Base-by-base conservation (phyloP, 2,113 vertebrate genomes). In the Larimichthys polyactis region DNA sequence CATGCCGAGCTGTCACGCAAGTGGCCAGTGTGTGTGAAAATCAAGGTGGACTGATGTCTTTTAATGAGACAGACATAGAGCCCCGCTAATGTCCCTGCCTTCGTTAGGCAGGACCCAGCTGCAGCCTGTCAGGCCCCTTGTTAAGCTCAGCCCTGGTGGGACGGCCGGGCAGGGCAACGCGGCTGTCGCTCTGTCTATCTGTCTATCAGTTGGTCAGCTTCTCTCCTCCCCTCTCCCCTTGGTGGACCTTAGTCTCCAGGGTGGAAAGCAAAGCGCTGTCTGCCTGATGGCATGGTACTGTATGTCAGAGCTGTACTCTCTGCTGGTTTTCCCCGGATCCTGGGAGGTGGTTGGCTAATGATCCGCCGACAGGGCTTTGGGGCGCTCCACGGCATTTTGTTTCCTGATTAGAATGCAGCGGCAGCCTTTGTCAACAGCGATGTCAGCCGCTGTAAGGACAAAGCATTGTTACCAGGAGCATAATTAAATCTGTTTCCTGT, bases 51-150 rank as follows among this genome's bases (percentile, higher is more conserved):
- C 96, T 97, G 96, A 97, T 96, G 97, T 96, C 97, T 97, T 97
- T 96, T 99, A 99, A 99, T 99, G 98, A 99, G 98, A 97, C 97
- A 96, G 97, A 97, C 96, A 96, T 94, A 97, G 95, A 95, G 96
- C 96, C 95, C 96, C 96, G 97, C 97, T 99, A 99, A 99, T 98
- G 95, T 97, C 95, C 95, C 95, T 90, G 81, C 96, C 96, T 96
- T 96, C 94, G 96, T 97, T 96, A 97, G 95, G 96, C 94, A 95
- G 96, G 95, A 91, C 95, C 96, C 97, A 99, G 97, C 96, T 98
- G 98, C 95, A 93, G 96, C 95, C 96, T 98, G 98, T 98, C 98
- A 99, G 96, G 86, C 94, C 96, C 91, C 96, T 97, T 97, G 97
- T 99, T 98, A 98, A 96, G 96, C 96, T 95, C 77, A 49, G 88